Evolutionary conservation across 2,113 vertebrate genomes (phyloP).

Genomic region (Cephalopterus ornatus): DNA sequence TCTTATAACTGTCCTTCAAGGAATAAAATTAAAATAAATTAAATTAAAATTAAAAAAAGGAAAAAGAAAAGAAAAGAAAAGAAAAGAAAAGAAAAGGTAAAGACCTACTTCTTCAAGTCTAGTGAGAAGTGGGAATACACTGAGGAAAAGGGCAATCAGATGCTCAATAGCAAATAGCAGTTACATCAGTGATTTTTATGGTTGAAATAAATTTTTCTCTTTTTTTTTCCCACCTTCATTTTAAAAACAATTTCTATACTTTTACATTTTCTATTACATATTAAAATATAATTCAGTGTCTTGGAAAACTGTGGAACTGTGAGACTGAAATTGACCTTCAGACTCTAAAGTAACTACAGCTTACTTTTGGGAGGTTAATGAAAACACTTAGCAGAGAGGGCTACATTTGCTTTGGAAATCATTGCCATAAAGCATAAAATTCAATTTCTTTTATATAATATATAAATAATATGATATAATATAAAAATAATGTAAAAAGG

Average conservation of each 20-base stretch:
- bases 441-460: not conserved
- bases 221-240: not conserved
- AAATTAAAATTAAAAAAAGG: too few species aligned
- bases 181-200: not conserved
- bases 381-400: not conserved
- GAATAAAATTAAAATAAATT: not conserved
- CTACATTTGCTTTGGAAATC: not conserved
- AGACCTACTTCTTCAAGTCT: not conserved
- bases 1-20: not conserved
- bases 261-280: not conserved
- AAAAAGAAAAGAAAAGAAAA: not conserved
- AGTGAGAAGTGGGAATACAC: not conserved
- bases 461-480: too few species aligned
- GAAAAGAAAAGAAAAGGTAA: not conserved
- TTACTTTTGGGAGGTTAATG: not conserved
- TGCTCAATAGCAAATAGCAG: not conserved
- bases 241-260: not conserved
- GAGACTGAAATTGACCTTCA: not conserved
- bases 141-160: not conserved
- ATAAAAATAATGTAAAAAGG: not conserved
- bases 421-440: not conserved
- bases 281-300: not conserved
- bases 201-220: not conserved
- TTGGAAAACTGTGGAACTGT: not conserved
- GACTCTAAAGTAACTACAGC: not conserved